Base-by-base conservation (phyloP, 2,888 invertebrate genomes). In the Nowickia ferox region DNA sequence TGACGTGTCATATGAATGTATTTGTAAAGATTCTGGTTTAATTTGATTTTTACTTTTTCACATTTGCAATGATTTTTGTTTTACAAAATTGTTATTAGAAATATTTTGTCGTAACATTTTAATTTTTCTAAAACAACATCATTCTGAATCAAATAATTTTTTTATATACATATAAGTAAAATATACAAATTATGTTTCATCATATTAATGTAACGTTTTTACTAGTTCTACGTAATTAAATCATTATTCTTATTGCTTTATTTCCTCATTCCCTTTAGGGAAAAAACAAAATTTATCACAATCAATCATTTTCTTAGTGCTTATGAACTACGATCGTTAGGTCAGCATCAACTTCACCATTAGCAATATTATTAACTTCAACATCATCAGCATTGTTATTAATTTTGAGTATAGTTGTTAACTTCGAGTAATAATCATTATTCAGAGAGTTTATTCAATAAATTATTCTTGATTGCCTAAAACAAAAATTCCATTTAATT, bases 361-460 rank as follows among this genome's bases (percentile, higher is more conserved):
- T 61, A 71, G 53, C 61, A 51, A 10, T 48, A 42, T n/a, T 40
- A 78, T 19, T 38, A 59, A n/a, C 57, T 17, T 68, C 19, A 17
- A 19, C 46, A 17, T 15, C 22, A 38, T 11, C 22, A 61, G 68
- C 9, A 48, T 57, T 42, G 42, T 59, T 19, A 51, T 55, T 68
- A 59, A 22, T 66, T 19, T 9, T 66, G 11, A 42, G n/a, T 51
- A 44, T 51, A 63, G 53, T 63, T 71, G 63, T 72, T 66, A 72
- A 80, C 72, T 48, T 42, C 22, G 71, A 51, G 61, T 22, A 69
- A 71, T 71, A 71, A 79, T 46, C 71, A 65, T 72, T 80, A 80
- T 30, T 61, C 53, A 79, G 63, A 55, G 22, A 51, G 42, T 61
- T 61, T 46, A 46, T 65, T 19, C 44, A 15, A 71, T 65, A 69